A percentile compares a stretch with the other conserved stretches of the same genome.
Evolutionary conservation across 2,113 vertebrate genomes (phyloP).

Genomic region (Eonycteris spelaea): DNA sequence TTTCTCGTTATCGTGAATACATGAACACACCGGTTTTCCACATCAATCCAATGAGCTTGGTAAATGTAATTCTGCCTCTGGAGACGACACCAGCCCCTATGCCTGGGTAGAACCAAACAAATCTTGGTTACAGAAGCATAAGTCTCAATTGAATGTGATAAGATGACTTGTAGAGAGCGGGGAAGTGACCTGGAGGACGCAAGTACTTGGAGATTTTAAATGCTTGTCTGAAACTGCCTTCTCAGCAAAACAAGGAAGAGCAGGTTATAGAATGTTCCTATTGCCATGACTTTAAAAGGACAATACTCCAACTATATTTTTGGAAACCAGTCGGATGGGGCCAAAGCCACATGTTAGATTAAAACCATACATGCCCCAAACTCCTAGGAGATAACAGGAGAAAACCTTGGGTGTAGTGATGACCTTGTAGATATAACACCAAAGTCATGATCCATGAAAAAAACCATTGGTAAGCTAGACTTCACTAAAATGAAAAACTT

Average conservation of each 20-base stretch:
- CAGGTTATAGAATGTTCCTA: background rate
- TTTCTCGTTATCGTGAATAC: constrained; percentile 30
- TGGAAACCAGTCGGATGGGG: background rate
- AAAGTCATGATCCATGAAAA: background rate
- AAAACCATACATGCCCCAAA: background rate
- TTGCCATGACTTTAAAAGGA: background rate
- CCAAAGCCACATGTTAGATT: background rate
- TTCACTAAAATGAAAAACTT: background rate
- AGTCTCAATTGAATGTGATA: background rate
- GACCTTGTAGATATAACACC: background rate
- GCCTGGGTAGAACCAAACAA: background rate
- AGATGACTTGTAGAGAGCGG: constrained; percentile 11
- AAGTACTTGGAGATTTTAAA: constrained; percentile 15
- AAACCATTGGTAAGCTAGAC: background rate
- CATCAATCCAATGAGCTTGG: background rate
- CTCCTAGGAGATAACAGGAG: background rate
- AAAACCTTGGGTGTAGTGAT: background rate
- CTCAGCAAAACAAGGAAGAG: background rate
- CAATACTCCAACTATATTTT: background rate
- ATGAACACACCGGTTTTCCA: constrained; percentile 27
- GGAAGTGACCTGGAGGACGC: background rate
- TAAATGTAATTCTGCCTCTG: constrained; percentile 18
- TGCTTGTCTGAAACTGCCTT: background rate
- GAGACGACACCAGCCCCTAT: background rate
- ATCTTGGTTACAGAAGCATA: background rate